A percentile compares a stretch with the other conserved stretches of the same genome.
phyloP scores from a whole-genome alignment of 2,113 vertebrate genomes.

The Hemiprocne comata region DNA sequence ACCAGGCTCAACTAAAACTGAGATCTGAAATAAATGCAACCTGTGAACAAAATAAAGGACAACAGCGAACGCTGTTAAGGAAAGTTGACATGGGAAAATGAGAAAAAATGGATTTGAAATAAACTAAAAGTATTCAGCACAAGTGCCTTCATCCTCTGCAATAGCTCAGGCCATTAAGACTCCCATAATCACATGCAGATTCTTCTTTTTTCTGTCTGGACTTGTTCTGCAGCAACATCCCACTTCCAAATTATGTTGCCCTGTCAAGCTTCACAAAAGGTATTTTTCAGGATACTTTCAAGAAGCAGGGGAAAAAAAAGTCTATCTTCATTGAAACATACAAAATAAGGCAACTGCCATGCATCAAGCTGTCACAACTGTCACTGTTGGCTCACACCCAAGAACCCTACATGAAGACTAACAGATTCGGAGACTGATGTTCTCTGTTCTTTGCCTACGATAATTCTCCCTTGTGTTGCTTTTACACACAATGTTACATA shows the following conservation, averaged over 20 bases:
- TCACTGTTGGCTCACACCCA: not conserved
- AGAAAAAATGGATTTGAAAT: not conserved
- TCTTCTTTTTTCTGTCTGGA: not conserved
- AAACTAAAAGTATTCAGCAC: not conserved
- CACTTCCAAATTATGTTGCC: not conserved
- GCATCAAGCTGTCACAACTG: not conserved
- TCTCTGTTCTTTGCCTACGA: not conserved
- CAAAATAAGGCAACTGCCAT: not conserved
- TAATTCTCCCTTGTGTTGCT: not conserved
- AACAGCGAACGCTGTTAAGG: not conserved
- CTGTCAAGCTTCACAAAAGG: not conserved
- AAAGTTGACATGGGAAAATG: not conserved
- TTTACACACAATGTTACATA: not conserved
- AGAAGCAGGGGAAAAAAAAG: accelerated
- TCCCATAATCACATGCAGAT: not conserved
- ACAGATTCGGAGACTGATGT: not conserved
- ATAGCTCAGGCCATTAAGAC: accelerated
- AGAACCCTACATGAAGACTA: not conserved
- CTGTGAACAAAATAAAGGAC: not conserved
- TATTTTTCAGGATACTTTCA: not conserved
- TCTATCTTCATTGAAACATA: not conserved
- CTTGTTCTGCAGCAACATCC: not conserved
- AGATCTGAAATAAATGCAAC: not conserved
- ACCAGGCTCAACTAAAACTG: not conserved
- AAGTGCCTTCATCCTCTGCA: not conserved